Conservation (phyloP, 2,888 invertebrate genomes). For the Perizoma affinitatum region DNA sequence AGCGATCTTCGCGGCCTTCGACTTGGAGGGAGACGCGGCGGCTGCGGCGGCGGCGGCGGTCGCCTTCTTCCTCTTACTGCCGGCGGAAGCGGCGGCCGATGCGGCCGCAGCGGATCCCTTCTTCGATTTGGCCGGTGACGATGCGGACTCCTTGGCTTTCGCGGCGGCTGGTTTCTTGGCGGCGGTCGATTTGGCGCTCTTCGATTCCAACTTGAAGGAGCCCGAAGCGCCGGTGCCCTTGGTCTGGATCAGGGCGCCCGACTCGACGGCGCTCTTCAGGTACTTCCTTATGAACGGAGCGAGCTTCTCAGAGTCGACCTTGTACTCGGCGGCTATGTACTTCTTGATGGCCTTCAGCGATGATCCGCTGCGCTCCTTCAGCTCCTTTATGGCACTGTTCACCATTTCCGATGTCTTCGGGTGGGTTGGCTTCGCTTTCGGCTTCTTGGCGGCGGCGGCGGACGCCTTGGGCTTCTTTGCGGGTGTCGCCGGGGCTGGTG, state of each 20-base stretch:
- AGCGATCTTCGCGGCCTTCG: background rate
- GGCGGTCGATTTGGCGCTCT: conserved; percentile 29
- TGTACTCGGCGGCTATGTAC: conserved; percentile 84
- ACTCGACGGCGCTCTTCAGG: conserved; percentile 78
- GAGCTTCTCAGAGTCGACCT: conserved; percentile 83
- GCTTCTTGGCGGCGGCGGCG: conserved; percentile 47
- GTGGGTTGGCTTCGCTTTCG: conserved; percentile 56
- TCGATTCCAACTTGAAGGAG: conserved; percentile 21
- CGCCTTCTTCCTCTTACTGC: conserved; percentile 29
- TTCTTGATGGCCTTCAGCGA: conserved; percentile 85
- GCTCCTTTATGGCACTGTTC: conserved; percentile 76
- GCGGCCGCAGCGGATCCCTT: conserved; percentile 38
- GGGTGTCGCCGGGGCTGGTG: conserved; percentile 53
- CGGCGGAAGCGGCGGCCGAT: conserved; percentile 22
- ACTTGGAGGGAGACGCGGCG: conserved; percentile 12
- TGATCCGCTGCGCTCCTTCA: conserved; percentile 85
- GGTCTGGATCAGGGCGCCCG: conserved; percentile 80
- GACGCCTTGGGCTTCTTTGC: conserved; percentile 52
- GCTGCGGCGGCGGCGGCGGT: conserved; percentile 19
- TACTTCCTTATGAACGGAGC: conserved; percentile 85
- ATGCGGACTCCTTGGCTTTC: conserved; percentile 47
- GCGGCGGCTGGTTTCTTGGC: conserved; percentile 41
- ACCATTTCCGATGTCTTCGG: conserved; percentile 78
- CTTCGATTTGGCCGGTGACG: conserved; percentile 46
- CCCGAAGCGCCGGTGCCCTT: conserved; percentile 81